Conservation (phyloP, 2,888 invertebrate species). For the Limnephilus rhombicus region DNA sequence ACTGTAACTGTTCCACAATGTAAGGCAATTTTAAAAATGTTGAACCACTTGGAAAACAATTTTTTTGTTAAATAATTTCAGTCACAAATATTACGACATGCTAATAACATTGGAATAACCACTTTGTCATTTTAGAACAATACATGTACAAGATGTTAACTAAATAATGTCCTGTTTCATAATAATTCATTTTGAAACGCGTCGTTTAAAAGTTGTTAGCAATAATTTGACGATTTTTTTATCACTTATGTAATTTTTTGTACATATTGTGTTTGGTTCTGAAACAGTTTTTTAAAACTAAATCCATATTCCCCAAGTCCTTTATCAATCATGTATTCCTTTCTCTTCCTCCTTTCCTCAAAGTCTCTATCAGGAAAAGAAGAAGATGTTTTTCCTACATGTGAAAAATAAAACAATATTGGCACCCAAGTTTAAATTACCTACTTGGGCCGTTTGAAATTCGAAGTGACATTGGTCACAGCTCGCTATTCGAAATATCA, state of each 20-base stretch:
- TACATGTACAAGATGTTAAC: not conserved
- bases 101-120: not conserved
- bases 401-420: no score
- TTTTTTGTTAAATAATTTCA: not conserved
- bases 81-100: not conserved
- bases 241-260: not conserved
- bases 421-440: no score
- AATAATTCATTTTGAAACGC: not conserved
- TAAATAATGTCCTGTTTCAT: not conserved
- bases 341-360: no score
- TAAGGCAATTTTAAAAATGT: not conserved
- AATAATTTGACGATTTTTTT: not conserved
- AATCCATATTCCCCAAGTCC: no score
- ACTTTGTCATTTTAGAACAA: not conserved
- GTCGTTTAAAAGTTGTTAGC: not conserved
- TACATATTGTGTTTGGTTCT: no score
- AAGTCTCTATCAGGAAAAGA: no score
- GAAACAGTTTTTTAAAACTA: no score
- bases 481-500: no score
- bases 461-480: no score
- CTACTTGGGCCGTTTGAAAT: no score
- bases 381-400: no score
- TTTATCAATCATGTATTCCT: no score
- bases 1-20: not conserved
- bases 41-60: not conserved